phyloP scores from a whole-genome alignment of 2,113 vertebrate genomes.

The Cryptotis parvus region DNA sequence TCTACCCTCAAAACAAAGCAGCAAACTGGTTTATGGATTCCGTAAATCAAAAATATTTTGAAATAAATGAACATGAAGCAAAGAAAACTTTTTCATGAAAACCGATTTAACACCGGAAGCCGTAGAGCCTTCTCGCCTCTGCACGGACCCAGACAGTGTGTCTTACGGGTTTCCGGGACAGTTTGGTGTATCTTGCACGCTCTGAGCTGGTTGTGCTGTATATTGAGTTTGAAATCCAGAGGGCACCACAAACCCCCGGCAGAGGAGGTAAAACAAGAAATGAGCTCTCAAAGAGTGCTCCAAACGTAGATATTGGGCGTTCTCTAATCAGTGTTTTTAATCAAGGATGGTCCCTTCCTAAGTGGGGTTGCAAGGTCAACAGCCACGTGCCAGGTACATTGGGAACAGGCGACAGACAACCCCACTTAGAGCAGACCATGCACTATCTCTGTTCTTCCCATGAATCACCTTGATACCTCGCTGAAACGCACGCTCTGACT shows the following conservation, averaged over 20 bases:
- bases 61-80: constrained; percentile 36
- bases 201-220: constrained; percentile 74
- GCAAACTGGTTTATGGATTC: constrained; percentile 32
- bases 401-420: background rate
- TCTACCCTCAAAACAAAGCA: background rate
- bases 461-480: constrained; percentile 24
- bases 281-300: background rate
- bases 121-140: too few species aligned
- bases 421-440: background rate
- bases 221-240: constrained; percentile 61
- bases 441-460: background rate
- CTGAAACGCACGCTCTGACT: constrained; percentile 42
- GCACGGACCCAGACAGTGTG: constrained; percentile 50
- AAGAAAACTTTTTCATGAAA: too few species aligned
- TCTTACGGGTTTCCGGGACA: constrained; percentile 71
- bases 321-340: too few species aligned
- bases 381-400: background rate
- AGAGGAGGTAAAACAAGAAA: constrained; percentile 67
- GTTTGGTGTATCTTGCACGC: constrained; percentile 67
- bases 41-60: constrained; percentile 43
- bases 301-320: too few species aligned
- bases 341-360: constrained; percentile 5
- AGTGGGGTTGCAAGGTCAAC: background rate
- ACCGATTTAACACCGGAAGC: too few species aligned
- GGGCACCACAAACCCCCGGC: constrained; percentile 13